Conservation (phyloP, 2,797 vertebrate species). For the Furcifer pardalis region DNA sequence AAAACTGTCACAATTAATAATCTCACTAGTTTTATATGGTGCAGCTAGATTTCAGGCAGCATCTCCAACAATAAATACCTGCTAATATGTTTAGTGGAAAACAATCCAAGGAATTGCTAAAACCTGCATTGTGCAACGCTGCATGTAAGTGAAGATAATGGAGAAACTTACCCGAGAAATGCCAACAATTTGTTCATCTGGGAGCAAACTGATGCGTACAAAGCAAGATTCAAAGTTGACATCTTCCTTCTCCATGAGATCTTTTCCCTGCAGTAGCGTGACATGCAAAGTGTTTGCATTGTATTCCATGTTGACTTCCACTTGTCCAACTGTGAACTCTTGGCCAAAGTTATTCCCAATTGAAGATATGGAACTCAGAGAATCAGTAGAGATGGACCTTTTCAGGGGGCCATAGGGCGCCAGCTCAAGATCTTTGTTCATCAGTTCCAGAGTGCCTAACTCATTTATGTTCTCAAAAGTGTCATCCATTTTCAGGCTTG, state of each 20-base stretch:
- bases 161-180: constrained; percentile 85
- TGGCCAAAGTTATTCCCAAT: constrained; percentile 96
- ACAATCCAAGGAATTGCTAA: neutral
- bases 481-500: constrained; percentile 87
- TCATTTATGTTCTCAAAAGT: constrained; percentile 87
- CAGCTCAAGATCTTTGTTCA: constrained; percentile 86
- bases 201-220: constrained; percentile 89
- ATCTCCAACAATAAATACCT: too few relatives aligned
- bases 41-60: too few relatives aligned
- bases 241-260: constrained; percentile 94
- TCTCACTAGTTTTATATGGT: too few relatives aligned
- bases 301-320: constrained; percentile 92
- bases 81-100: neutral
- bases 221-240: constrained; percentile 92
- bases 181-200: constrained; percentile 90
- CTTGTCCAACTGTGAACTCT: constrained; percentile 92
- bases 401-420: constrained; percentile 81
- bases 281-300: constrained; percentile 81
- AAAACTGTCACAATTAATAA: too few relatives aligned
- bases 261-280: constrained; percentile 93
- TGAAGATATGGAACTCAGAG: constrained; percentile 94
- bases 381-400: constrained; percentile 92
- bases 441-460: constrained; percentile 92
- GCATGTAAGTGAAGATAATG: neutral
- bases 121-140: neutral